Conservation (phyloP, 1,140 invertebrate genomes). For the Pantala flavescens region DNA sequence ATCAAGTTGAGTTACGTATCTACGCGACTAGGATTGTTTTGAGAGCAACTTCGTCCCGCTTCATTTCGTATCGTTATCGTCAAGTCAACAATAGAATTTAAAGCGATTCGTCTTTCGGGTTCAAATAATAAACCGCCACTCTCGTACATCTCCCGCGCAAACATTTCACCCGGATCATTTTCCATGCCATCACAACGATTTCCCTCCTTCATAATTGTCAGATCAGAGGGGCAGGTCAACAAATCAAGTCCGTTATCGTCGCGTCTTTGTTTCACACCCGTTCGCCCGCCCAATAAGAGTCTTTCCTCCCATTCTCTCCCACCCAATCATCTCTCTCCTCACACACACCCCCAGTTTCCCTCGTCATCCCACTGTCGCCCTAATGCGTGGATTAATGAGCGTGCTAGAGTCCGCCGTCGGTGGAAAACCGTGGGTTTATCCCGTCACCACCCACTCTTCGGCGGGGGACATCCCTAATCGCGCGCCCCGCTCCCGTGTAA, state of each 20-base stretch:
- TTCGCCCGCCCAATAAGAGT: neutral
- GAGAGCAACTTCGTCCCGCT: too few relatives aligned
- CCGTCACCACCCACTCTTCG: neutral
- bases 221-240: neutral
- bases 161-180: too few relatives aligned
- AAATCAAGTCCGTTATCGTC: neutral
- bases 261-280: neutral
- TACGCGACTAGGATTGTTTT: too few relatives aligned
- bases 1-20: too few relatives aligned
- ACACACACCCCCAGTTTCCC: neutral
- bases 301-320: neutral
- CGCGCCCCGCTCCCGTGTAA: neutral
- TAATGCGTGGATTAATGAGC: neutral
- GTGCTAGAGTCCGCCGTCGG: neutral
- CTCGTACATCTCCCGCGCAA: too few relatives aligned
- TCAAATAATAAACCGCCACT: too few relatives aligned
- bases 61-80: too few relatives aligned
- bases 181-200: too few relatives aligned
- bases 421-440: neutral
- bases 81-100: too few relatives aligned
- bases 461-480: neutral
- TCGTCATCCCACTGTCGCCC: neutral
- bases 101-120: too few relatives aligned
- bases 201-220: too few relatives aligned
- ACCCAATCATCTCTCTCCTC: neutral